phyloP scores from a whole-genome alignment of 2,888 invertebrate species.

The Aphelenchoides bicaudatus region DNA sequence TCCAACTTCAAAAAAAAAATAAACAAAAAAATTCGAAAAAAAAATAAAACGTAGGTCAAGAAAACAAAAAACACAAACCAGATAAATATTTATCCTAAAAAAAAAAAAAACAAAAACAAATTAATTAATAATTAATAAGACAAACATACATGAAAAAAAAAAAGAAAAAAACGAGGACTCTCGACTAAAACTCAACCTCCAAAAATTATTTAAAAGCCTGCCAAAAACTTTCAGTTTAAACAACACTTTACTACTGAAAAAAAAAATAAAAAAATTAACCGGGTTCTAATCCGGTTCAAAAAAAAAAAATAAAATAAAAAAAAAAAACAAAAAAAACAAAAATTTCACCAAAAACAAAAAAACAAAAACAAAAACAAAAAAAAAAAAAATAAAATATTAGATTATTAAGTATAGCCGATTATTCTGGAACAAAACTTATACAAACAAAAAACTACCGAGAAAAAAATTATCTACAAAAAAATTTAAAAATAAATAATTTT shows the following conservation, averaged over 20 bases:
- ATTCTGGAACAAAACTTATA: conserved; percentile 49
- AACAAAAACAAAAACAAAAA: conserved; percentile 35
- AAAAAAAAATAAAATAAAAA: conserved; percentile 30
- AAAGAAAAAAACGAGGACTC: conserved; percentile 37
- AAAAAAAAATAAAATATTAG: conserved; percentile 47
- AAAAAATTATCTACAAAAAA: conserved; percentile 43
- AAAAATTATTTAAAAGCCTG: conserved; percentile 40
- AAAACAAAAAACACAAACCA: conserved; percentile 36
- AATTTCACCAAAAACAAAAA: conserved; percentile 64
- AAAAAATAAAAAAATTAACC: conserved; percentile 38
- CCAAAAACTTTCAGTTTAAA: conserved; percentile 51
- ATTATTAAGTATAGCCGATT: conserved; percentile 36
- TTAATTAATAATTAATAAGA: conserved; percentile 51
- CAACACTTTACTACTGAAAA: conserved; percentile 45
- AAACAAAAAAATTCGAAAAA: conserved; percentile 36
- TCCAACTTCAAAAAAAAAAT: conserved; percentile 48
- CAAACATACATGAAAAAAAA: conserved; percentile 49
- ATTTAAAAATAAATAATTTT: conserved; percentile 52
- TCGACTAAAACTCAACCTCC: conserved; percentile 22
- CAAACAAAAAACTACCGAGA: conserved; percentile 46
- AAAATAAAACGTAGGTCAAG: conserved; percentile 46
- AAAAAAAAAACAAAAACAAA: conserved; percentile 43
- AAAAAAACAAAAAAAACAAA: conserved; percentile 31
- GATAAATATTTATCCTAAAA: conserved; percentile 42
- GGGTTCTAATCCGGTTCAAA: conserved; percentile 37